Percentiles rank a stretch among this genome's conserved stretches.
These are phyloP conservation scores for Elephas maximus DNA, from an alignment of 2,113 vertebrate genomes.

Conservation along the genomic window DNA sequence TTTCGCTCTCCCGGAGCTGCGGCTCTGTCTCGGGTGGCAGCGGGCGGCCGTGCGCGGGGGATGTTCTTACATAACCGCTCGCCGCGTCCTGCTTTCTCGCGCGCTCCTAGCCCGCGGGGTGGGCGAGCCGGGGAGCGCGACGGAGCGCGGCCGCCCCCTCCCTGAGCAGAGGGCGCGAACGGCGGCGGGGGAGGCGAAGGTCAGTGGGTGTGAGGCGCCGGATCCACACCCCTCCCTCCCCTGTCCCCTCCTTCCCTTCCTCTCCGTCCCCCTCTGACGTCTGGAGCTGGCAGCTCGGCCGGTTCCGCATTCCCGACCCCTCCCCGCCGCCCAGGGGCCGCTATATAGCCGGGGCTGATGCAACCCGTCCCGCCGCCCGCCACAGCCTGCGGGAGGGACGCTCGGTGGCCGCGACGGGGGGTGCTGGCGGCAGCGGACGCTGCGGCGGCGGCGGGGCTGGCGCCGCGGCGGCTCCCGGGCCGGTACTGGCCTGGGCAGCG, in stretches of 20 bases:
- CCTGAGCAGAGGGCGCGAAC: constrained; percentile 56
- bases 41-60: constrained; percentile 62
- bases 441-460: constrained; percentile 79
- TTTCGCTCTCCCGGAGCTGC: neutral
- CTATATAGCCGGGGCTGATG: constrained; percentile 96
- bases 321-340: constrained; percentile 94
- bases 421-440: constrained; percentile 77
- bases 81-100: constrained; percentile 73
- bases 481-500: constrained; percentile 82
- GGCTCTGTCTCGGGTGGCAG: neutral
- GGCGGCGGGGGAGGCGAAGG: constrained; percentile 79
- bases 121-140: neutral
- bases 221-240: constrained; percentile 85
- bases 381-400: constrained; percentile 87
- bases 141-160: neutral
- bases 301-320: constrained; percentile 99
- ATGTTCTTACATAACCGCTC: constrained; percentile 82
- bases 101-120: constrained; percentile 43
- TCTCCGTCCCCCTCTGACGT: constrained; percentile 92
- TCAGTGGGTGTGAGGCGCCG: constrained; percentile 80
- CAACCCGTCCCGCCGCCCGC: constrained; percentile 88
- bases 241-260: constrained; percentile 85
- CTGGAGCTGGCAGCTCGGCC: constrained; percentile 91
- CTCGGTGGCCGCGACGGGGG: constrained; percentile 80
- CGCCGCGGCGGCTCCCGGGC: constrained; percentile 82